phyloP scores from a whole-genome alignment of 2,888 invertebrate species.

The Acanthacorydalis orientalis region DNA sequence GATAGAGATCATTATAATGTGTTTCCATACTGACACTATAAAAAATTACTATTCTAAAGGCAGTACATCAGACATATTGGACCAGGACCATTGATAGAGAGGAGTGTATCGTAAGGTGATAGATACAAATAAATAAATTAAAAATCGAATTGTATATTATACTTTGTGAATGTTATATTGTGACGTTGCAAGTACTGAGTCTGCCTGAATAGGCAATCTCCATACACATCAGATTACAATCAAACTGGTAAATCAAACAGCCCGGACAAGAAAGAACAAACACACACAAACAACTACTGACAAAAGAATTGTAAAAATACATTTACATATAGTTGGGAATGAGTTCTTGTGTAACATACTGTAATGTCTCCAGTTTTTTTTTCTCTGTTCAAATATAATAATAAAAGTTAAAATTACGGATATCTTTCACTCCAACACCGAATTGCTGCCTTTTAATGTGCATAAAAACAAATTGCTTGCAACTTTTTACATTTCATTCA shows the following conservation, averaged over 20 bases:
- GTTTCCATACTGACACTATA: too few species aligned
- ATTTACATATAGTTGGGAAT: conserved; percentile 16
- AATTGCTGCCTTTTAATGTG: conserved; percentile 20
- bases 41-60: too few species aligned
- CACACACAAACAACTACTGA: conserved; percentile 23
- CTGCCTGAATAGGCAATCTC: neutral
- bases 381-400: conserved; percentile 16
- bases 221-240: conserved; percentile 2
- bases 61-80: too few species aligned
- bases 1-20: too few species aligned
- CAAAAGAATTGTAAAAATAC: conserved; percentile 25
- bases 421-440: conserved; percentile 26
- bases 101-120: too few species aligned
- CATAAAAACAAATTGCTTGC: conserved; percentile 11
- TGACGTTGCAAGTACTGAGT: conserved; percentile 18
- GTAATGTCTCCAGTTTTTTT: conserved; percentile 17
- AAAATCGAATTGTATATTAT: conserved; percentile 10
- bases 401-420: conserved; percentile 17
- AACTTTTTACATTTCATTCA: conserved; percentile 11
- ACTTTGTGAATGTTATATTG: conserved; percentile 24
- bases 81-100: too few species aligned
- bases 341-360: conserved; percentile 15
- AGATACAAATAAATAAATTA: neutral
- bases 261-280: conserved; percentile 21
- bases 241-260: conserved; percentile 14